Base-by-base conservation (phyloP, 1,140 invertebrate genomes). In the Drosophila equinoxialis region DNA sequence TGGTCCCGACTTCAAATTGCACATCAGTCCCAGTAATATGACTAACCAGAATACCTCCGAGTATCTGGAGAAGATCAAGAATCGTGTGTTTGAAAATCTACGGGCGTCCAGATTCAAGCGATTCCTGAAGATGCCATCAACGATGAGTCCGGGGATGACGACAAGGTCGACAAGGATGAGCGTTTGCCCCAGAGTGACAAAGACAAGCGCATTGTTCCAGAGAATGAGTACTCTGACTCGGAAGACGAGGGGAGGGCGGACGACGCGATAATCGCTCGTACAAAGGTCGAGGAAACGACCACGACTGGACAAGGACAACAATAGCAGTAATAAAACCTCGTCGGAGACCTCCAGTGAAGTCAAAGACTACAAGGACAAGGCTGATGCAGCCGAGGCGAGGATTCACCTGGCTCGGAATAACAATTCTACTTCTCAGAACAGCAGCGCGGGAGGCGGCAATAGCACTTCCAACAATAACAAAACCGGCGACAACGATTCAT, bases 21-120 rank as follows among this genome's bases (percentile, higher is more conserved):
- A 99, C 93, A 99, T 99, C 81, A 99, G 97, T 92, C 99, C 98
- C 3, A 99, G 98, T 37, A 99, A 99, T 89, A 99, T 99, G 98
- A 96, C 97, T 1, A 99, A 99, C 93, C 98, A 99, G 92, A 99
- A 99, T 92, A 99, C 98, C 3, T 94, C 96, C 0, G 99, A 99
- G 92, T 99, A 99, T 93, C 94, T 99, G 74, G 98, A 99, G 76
- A 99, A 99, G 94, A 99, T 99, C 64, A 99, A 98, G 90, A 97
- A 97, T 91, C 94, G 97, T 71, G 93, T 99, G 26, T 99, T 99
- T 94, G 99, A 99, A 92, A 99, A 99, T 93, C 93, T 99, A 51
- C 94, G 2, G 98, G 98, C 54, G 99, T 99, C 7, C 98, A 99
- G 94, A 98, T 99, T 79, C 97, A 98, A 95, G 95, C 96, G 0